A percentile compares a stretch with the other conserved stretches of the same genome.
These are phyloP conservation scores for Ecliptopera silaceata DNA, from an alignment of 2,888 invertebrate genomes.

Conservation along the genomic window DNA sequence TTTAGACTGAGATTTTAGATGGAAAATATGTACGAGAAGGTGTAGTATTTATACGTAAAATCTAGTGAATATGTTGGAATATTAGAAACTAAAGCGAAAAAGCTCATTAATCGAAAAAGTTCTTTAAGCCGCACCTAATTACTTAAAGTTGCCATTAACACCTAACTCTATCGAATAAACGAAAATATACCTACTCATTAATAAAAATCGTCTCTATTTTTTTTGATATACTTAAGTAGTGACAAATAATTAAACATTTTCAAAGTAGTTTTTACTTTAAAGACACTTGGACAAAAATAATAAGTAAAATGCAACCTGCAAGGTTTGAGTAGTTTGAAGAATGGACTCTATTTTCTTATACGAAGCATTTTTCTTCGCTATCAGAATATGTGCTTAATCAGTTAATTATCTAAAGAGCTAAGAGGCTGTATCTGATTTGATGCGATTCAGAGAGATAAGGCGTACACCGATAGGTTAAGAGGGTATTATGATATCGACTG, in stretches of 20 bases:
- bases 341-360: background rate
- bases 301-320: too few species aligned
- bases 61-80: too few species aligned
- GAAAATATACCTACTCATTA: background rate
- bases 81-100: background rate
- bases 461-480: slow-evolving; percentile 16
- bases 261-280: too few species aligned
- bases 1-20: slow-evolving; percentile 16
- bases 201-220: slow-evolving; percentile 10
- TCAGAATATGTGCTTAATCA: slow-evolving; percentile 32
- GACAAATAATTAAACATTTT: too few species aligned
- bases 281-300: too few species aligned
- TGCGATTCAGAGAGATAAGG: slow-evolving; percentile 39
- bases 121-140: slow-evolving; percentile 22
- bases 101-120: background rate
- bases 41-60: too few species aligned
- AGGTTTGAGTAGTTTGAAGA: background rate
- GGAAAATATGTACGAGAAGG: slow-evolving; percentile 6
- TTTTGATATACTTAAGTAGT: too few species aligned
- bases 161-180: slow-evolving; percentile 22
- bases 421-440: slow-evolving; percentile 36
- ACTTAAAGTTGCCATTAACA: slow-evolving; percentile 28
- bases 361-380: background rate
- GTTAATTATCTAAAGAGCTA: slow-evolving; percentile 41
- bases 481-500: slow-evolving; percentile 42